Evolutionary conservation across 2,113 vertebrate genomes (phyloP).

Genomic region (Girardinichthys multiradiatus): DNA sequence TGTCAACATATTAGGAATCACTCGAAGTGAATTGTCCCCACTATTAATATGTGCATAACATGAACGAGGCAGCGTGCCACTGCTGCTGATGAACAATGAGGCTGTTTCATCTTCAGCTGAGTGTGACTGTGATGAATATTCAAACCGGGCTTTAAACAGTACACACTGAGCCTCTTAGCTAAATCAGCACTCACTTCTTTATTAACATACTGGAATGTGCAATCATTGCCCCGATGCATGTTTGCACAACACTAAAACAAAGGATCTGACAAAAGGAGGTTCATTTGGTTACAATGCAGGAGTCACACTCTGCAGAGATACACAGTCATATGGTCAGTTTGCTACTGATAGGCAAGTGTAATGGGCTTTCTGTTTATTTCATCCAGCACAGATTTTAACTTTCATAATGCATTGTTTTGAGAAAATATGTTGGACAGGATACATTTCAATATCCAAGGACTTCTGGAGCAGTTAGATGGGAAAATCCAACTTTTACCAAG

Average conservation of each 20-base stretch:
- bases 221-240: slow-evolving; percentile 45
- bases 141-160: slow-evolving; percentile 57
- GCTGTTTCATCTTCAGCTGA: slow-evolving; percentile 61
- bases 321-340: neutral
- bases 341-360: neutral
- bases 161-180: slow-evolving; percentile 67
- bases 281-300: slow-evolving; percentile 16
- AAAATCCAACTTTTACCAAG: neutral
- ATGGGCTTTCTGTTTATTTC: neutral
- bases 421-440: neutral
- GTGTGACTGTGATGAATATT: slow-evolving; percentile 70
- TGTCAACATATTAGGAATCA: slow-evolving; percentile 71
- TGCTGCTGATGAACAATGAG: slow-evolving; percentile 59
- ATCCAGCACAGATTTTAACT: neutral
- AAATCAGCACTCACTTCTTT: slow-evolving; percentile 56
- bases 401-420: neutral
- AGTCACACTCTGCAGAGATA: slow-evolving; percentile 1
- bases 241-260: slow-evolving; percentile 32
- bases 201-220: slow-evolving; percentile 64
- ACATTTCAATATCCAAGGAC: neutral
- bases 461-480: neutral
- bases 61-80: slow-evolving; percentile 37
- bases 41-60: slow-evolving; percentile 72
- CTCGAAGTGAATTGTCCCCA: slow-evolving; percentile 58
- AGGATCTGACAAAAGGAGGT: slow-evolving; percentile 32